Evolutionary conservation across 2,888 invertebrate genomes (phyloP), one percentile per base, ranked within the genome.

Genomic region (Nycteola revayana): DNA sequence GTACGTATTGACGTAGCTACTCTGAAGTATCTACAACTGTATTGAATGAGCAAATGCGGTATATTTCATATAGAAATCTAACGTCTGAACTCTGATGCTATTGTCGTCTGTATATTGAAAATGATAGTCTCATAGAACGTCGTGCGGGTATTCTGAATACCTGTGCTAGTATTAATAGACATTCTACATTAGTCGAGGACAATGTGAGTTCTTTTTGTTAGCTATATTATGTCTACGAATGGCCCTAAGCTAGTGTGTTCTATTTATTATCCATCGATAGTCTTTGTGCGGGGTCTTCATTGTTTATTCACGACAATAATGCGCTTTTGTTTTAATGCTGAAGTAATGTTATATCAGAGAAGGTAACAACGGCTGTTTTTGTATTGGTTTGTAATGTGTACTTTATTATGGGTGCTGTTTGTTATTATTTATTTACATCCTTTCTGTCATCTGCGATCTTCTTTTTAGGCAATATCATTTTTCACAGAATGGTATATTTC

Each of bases 271-370:
- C 34, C 39, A 57, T 51, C 49, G 66, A 72, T 72, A 68, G 50
- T 66, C 66, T 70, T 60, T 67, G 42, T 51, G 32, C 46, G 34
- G 58, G 53, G 60, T 63, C 64, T 57, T 64, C 54, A 66, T 72
- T 78, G 69, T 76, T 63, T 66, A 69, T 77, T 74, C 53, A 64
- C 53, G 42, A 52, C 21, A 54, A 58, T 51, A 63, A 55, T 36
- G 25, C 32, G 38, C 57, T 56, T 65, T 69, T 67, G 65, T 73
- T 58, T 58, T 50, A 46, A 36, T 36, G 43, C 31, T 45, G 14
- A 14, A 14, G 14, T 14, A 45, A 49, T 46, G 42, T 44, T 61
- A 44, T 49, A 38, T 45, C 38, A 39, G 41, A 44, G 52, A 36
- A 56, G 60, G 42, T 42, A 48, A 44, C 56, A 61, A 45, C 39